Conservation (phyloP, 2,888 invertebrate species). For the Rambutsinella grinnellia region DNA sequence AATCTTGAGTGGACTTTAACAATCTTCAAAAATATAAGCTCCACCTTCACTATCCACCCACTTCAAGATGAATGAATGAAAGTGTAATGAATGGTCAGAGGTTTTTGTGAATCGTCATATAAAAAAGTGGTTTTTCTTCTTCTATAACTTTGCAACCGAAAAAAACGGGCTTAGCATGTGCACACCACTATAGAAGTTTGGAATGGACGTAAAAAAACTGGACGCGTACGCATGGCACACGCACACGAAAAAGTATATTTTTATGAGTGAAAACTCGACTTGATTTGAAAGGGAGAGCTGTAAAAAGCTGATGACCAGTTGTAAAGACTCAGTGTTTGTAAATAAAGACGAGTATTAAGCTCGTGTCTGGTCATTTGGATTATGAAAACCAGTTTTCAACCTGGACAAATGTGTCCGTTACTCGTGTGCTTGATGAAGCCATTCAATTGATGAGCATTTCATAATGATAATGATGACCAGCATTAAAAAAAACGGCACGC, state of each 20-base stretch:
- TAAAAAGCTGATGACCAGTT: not conserved
- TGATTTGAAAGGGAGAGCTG: not conserved
- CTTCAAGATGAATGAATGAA: slow-evolving; percentile 9
- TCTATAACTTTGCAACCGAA: too few relatives aligned
- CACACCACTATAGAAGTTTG: not conserved
- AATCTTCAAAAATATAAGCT: slow-evolving; percentile 2
- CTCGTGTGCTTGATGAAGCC: not conserved
- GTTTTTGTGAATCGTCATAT: not conserved
- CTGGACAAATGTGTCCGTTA: slow-evolving; percentile 16
- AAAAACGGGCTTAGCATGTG: too few relatives aligned
- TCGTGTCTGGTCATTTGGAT: not conserved
- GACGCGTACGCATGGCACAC: not conserved
- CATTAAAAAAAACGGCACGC: not conserved
- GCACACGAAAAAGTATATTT: not conserved
- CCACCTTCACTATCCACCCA: slow-evolving; percentile 9
- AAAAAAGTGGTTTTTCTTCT: slow-evolving; percentile 51
- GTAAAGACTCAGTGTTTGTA: not conserved
- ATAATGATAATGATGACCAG: slow-evolving; percentile 8
- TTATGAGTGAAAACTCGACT: not conserved
- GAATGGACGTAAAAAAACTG: not conserved
- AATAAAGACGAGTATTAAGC: too few relatives aligned
- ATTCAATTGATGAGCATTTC: not conserved
- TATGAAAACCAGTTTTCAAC: not conserved
- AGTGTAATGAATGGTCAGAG: slow-evolving; percentile 27
- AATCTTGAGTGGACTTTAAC: not conserved